Conservation (phyloP, 2,113 vertebrate species). For the Trinectes maculatus region DNA sequence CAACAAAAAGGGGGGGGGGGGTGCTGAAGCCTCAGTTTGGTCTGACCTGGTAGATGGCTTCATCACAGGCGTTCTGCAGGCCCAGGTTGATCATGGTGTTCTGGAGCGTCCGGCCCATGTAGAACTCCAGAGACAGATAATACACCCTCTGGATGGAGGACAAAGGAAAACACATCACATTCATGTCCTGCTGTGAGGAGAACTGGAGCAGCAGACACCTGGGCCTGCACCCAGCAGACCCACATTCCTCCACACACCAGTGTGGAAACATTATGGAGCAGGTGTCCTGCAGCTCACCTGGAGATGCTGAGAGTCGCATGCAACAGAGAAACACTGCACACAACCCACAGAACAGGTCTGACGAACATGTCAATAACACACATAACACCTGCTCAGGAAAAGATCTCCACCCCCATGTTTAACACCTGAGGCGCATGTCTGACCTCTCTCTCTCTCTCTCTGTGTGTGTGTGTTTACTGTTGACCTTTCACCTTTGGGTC, state of each 20-base stretch:
- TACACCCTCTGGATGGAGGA: conserved; percentile 88
- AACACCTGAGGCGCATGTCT: neutral
- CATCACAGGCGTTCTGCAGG: conserved; percentile 95
- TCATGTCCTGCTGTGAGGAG: neutral
- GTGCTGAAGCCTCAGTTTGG: neutral
- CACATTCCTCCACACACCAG: neutral
- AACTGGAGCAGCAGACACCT: neutral
- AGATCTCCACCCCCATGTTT: too few relatives aligned
- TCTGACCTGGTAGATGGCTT: conserved; percentile 94
- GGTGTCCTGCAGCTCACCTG: conserved; percentile 7
- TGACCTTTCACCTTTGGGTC: conserved; percentile 89
- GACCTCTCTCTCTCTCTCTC: too few relatives aligned
- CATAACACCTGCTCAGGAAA: too few relatives aligned
- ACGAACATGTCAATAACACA: neutral
- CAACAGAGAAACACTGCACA: neutral
- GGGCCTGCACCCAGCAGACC: neutral
- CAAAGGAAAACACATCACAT: neutral
- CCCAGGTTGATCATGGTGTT: conserved; percentile 99
- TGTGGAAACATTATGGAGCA: conserved; percentile 16
- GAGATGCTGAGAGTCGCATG: conserved; percentile 1
- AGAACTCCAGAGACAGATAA: conserved; percentile 97
- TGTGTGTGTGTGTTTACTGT: too few relatives aligned
- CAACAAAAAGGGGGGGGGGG: neutral
- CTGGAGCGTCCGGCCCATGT: conserved; percentile 94
- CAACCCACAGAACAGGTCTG: neutral